Evolutionary conservation across 2,888 invertebrate genomes (phyloP).

Genomic region (Drosophila antonietae): DNA sequence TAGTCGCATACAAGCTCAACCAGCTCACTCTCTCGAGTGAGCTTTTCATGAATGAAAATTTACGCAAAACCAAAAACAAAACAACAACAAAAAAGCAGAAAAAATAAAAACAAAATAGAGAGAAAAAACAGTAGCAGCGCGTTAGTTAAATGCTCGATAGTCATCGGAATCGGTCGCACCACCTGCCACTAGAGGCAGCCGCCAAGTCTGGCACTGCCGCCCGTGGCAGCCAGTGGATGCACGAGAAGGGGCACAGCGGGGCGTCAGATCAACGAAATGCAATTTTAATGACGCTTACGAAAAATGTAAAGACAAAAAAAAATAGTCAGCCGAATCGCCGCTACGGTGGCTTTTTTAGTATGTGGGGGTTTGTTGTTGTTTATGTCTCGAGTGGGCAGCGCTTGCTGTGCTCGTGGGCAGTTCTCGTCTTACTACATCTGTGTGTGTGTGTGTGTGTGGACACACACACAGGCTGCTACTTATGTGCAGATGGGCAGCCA

Average conservation of each 20-base stretch:
- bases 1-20: constrained; percentile 1
- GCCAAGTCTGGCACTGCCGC: constrained; percentile 64
- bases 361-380: constrained; percentile 60
- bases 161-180: constrained; percentile 41
- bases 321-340: constrained; percentile 47
- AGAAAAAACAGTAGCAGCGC: constrained; percentile 37
- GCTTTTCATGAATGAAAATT: constrained; percentile 64
- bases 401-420: constrained; percentile 57
- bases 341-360: constrained; percentile 31
- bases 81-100: neutral
- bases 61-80: constrained; percentile 45
- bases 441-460: constrained; percentile 26
- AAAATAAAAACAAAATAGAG: neutral
- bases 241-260: constrained; percentile 1
- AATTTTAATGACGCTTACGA: constrained; percentile 74
- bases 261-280: constrained; percentile 67
- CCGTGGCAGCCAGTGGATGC: constrained; percentile 17
- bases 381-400: constrained; percentile 61
- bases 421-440: constrained; percentile 48
- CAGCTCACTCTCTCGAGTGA: constrained; percentile 17
- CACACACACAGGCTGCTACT: constrained; percentile 20
- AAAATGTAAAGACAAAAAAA: constrained; percentile 37
- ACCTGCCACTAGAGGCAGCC: constrained; percentile 49
- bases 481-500: constrained; percentile 47
- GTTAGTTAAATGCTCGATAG: constrained; percentile 67